Base-by-base conservation (phyloP, 2,113 vertebrate species). In the Hemiprocne comata region DNA sequence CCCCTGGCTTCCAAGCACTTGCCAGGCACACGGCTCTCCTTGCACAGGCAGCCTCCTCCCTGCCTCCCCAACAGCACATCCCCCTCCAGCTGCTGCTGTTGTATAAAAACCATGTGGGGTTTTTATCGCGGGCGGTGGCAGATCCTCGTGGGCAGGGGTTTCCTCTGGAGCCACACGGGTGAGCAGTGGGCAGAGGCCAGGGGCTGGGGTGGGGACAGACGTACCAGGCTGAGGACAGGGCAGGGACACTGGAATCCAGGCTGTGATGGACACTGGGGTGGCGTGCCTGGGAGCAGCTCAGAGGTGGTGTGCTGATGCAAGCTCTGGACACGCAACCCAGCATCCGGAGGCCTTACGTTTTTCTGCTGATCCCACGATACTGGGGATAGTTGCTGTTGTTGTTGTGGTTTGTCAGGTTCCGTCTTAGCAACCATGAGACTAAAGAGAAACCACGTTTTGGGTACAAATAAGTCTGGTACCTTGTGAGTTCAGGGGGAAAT, bases 401-500 rank as follows among this genome's bases (percentile, higher is more conserved):
- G 46, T 20, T 50, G 23, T 23, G 60, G 36, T 18, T 62, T 62
- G 25, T 38, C 17, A 40, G 60, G 60, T 18, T 17, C 25, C 7
- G 0, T 4, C n/a, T 36, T 3, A 3, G 44, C 0, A 0, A 20
- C 28, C 1, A 1, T 1, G 11, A 25, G 17, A 36, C 4, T 4
- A 3, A 48, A 28, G 23, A 13, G 18, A 64, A 81, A 69, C 7
- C 38, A 15, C 2, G 10, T 28, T 2, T 6, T 53, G 17, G 11
- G 28, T 3, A 2, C 5, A 24, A 40, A 5, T 18, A 14, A n/a
- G 24, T 3, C 38, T n/a, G 51, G 33, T 24, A 17, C 16, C 48
- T n/a, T 4, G 28, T 9, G 44, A 28, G 36, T 24, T 53, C 29
- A 1, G 36, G 44, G 24, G 23, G n/a, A 34, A 29, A 25, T 0